A percentile compares a stretch with the other conserved stretches of the same genome.
phyloP scores from a whole-genome alignment of 1,140 invertebrate species.

The Drosophila cardini region DNA sequence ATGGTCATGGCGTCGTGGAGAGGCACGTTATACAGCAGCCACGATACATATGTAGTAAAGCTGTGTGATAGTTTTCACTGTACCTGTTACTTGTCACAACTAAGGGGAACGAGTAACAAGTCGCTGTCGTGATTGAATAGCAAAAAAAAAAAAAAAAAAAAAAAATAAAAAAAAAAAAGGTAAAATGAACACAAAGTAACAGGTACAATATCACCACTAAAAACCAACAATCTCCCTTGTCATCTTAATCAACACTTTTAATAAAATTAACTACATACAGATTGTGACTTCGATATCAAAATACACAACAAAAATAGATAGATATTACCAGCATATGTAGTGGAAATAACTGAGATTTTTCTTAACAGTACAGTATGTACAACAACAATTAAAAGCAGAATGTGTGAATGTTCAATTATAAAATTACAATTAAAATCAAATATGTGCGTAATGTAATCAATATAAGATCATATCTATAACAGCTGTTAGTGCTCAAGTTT shows the following conservation, averaged over 20 bases:
- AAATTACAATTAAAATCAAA: neutral
- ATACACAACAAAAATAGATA: slow-evolving; percentile 4
- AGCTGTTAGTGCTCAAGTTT: neutral
- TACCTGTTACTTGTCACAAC: slow-evolving; percentile 25
- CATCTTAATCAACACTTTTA: neutral
- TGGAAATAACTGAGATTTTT: slow-evolving; percentile 1
- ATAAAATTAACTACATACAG: neutral
- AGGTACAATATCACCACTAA: slow-evolving; percentile 7
- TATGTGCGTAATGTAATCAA: neutral
- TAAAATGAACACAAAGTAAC: neutral
- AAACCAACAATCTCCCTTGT: neutral
- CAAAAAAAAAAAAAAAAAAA: neutral
- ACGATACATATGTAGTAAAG: slow-evolving; percentile 94
- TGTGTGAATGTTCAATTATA: slow-evolving; percentile 8
- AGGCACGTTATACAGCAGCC: slow-evolving; percentile 95
- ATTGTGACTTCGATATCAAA: slow-evolving; percentile 16
- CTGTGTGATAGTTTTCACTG: slow-evolving; percentile 16
- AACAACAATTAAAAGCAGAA: slow-evolving; percentile 1
- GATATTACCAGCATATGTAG: neutral
- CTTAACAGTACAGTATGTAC: neutral
- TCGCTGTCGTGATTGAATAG: slow-evolving; percentile 9
- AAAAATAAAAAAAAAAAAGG: neutral
- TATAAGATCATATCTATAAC: neutral
- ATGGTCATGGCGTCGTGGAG: slow-evolving; percentile 95
- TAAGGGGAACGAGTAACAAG: slow-evolving; percentile 20